A percentile compares a stretch with the other conserved stretches of the same genome.
Evolutionary conservation across 2,797 vertebrate genomes (phyloP).

Genomic region (Denticeps clupeoides): DNA sequence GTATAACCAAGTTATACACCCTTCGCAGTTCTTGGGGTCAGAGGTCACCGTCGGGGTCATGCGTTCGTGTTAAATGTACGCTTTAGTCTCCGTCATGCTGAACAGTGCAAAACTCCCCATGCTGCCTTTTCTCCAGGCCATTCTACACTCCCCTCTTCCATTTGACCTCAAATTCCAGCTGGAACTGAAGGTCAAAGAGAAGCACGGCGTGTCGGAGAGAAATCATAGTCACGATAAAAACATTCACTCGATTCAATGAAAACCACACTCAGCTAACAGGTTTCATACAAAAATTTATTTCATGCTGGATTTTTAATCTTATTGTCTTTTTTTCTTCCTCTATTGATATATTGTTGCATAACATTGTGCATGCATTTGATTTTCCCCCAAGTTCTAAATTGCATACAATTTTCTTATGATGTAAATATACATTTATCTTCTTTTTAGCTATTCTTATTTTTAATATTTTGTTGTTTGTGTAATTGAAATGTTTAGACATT

Average conservation of each 20-base stretch:
- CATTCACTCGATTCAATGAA: slow-evolving; percentile 25
- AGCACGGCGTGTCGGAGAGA: slow-evolving; percentile 19
- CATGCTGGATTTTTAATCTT: slow-evolving; percentile 67
- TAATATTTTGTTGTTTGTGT: slow-evolving; percentile 39
- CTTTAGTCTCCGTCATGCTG: slow-evolving; percentile 32
- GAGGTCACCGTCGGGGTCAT: too few species aligned
- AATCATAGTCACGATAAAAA: background rate
- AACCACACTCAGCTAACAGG: slow-evolving; percentile 21
- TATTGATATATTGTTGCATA: slow-evolving; percentile 62
- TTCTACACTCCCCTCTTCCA: slow-evolving; percentile 18
- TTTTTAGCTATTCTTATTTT: slow-evolving; percentile 15
- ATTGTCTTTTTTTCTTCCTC: slow-evolving; percentile 25
- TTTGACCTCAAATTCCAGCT: slow-evolving; percentile 26
- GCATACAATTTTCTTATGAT: slow-evolving; percentile 67
- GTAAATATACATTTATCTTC: slow-evolving; percentile 33
- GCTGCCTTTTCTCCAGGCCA: slow-evolving; percentile 19
- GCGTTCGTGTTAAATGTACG: slow-evolving; percentile 15
- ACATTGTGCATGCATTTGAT: slow-evolving; percentile 75
- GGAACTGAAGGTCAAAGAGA: slow-evolving; percentile 24
- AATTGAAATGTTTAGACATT: slow-evolving; percentile 40
- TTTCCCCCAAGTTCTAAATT: slow-evolving; percentile 63
- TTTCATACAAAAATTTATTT: slow-evolving; percentile 80
- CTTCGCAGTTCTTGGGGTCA: background rate
- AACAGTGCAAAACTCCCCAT: slow-evolving; percentile 28
- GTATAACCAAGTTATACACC: slow-evolving; percentile 7